Evolutionary conservation across 2,797 vertebrate species (phyloP), one percentile per base, ranked within the genome.

Genomic region (Propithecus deckenii): DNA sequence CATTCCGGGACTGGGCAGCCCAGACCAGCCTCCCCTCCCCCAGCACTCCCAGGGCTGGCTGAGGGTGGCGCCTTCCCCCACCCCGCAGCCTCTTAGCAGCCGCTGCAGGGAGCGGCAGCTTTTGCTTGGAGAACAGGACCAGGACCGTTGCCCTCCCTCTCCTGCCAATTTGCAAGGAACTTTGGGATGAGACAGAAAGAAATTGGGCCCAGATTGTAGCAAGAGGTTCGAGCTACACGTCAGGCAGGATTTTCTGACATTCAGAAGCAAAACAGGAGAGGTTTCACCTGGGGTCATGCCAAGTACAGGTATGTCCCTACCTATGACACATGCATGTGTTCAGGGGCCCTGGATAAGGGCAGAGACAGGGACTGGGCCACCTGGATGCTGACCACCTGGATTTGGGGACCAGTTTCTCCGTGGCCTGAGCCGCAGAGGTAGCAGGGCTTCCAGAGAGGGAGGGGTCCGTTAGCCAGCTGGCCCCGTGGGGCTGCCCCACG

Each of bases 61-160:
- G 55, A 78, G 74, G n/a, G 81, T 61, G 93, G 91, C 41, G 76
- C 81, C 72, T 50, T 32, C 87, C 87, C 0, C 0, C 76, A 87
- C 57, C 89, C 69, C 43, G 28, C 81, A 87, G 75, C 87, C 76
- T 81, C 57, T 28, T 35, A 13, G 28, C 61, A 41, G n/a, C 52
- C 81, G 52, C 96, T 86, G 94, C 78, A 28, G 87, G 80, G 50
- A 75, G 92, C 92, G 87, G 96, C 84, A 38, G 43, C 46, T 38
- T 79, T 79, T 59, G 32, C 89, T 72, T 41, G 7, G 69, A 65
- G 79, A 25, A 61, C 71, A 13, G 41, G 38, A 61, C n/a, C 79
- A 55, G 35, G 41, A 30, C 38, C n/a, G 17, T 61, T 18, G 50
- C 80, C 32, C 63, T 83, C 61, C 78, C 30, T 50, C 32, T 50